Base-by-base conservation (phyloP, 2,888 invertebrate genomes). In the Andrena bucephala region DNA sequence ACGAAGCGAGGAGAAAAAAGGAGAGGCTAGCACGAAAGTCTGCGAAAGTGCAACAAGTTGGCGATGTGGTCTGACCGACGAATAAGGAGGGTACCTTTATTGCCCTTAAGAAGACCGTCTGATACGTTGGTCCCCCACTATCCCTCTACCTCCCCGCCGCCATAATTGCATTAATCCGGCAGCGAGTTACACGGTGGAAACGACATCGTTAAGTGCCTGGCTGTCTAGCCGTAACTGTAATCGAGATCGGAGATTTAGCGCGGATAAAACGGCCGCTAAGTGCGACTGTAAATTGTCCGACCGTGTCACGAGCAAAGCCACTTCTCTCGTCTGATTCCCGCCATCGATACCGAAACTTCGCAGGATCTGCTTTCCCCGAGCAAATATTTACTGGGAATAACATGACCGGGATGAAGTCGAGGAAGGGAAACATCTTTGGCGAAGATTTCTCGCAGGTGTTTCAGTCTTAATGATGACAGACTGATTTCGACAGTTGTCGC, bases 81-180 rank as follows among this genome's bases (percentile, higher is more conserved):
- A 72, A 57, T 60, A 63, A 62, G 67, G 81, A 67, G 42, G 73
- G 50, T 36, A 63, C n/a, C 27, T 81, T 81, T 79, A 71, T 67
- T 54, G 50, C 33, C 62, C 36, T 52, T 33, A 75, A 78, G 77
- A 70, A 79, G 57, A 10, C 62, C 71, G 29, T 31, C 79, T 72
- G 75, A 67, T 74, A 81, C 82, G 84, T 76, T 81, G 52, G 77
- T 76, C 33, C 48, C 48, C 77, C 69, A 2, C 62, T 7, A 70
- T 79, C 73, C 83, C 82, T 31, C 83, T 75, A 68, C 82, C 82
- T 20, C 83, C 66, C 73, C 65, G 42, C 42, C 42, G 42, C 87
- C 85, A 84, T 90, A 89, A 91, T 90, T 89, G 86, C 85, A 88
- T 89, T 89, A 90, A 90, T 89, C 87, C 84, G 33, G 69, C 75